Conservation (phyloP, 1,140 invertebrate species). For the Drosophila nebulosa region DNA sequence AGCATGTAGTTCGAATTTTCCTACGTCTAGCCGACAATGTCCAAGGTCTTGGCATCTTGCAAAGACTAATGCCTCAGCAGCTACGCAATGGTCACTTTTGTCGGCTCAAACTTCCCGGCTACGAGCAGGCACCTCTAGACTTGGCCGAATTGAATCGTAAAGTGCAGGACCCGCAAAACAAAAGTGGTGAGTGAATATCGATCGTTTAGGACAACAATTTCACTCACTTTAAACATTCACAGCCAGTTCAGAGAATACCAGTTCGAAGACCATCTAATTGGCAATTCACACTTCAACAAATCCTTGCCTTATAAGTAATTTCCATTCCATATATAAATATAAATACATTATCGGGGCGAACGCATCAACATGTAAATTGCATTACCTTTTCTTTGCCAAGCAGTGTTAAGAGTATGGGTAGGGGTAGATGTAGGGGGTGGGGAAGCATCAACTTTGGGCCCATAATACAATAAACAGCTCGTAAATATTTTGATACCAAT, state of each 20-base stretch:
- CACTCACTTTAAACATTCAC: neutral
- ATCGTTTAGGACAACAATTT: too few species aligned
- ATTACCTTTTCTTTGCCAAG: conserved; percentile 40
- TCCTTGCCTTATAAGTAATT: conserved; percentile 32
- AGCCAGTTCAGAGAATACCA: neutral
- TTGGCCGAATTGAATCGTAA: conserved; percentile 21
- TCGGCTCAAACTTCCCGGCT: conserved; percentile 82
- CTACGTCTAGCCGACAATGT: conserved; percentile 96
- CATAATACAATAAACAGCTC: conserved; percentile 79
- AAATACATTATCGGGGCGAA: conserved; percentile 26
- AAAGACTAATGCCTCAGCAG: conserved; percentile 97
- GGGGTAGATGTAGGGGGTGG: too few species aligned
- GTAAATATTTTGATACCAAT: conserved; percentile 80
- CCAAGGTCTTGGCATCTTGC: conserved; percentile 93
- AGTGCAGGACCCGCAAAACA: neutral
- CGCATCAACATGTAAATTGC: conserved; percentile 70
- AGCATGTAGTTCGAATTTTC: conserved; percentile 98
- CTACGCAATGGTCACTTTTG: conserved; percentile 96
- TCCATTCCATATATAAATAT: conserved; percentile 7
- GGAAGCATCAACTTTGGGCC: conserved; percentile 47
- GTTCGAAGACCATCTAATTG: conserved; percentile 33
- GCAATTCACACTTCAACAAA: conserved; percentile 55
- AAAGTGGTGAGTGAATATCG: neutral
- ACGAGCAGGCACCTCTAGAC: neutral
- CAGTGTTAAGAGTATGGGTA: too few species aligned